Base-by-base conservation (phyloP, 2,797 vertebrate species). In the Adrianichthys oophorus region DNA sequence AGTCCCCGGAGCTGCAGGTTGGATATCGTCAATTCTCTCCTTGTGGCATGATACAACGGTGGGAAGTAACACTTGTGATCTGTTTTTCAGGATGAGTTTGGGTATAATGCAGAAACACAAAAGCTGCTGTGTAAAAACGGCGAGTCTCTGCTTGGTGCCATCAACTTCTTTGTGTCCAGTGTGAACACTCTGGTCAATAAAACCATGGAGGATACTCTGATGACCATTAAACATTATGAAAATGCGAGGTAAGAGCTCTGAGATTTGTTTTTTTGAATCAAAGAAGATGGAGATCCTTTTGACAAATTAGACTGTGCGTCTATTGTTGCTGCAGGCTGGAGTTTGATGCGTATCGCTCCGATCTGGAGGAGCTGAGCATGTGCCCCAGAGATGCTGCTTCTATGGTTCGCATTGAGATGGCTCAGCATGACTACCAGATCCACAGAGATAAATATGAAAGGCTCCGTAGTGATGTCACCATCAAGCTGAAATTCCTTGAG, bases 401-500 rank as follows among this genome's bases (percentile, higher is more conserved):
- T 0, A 88, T 95, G 76, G 91, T 94, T 62, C 94, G 95, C 60
- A 93, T 98, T 0, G 97, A 98, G 0, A 84, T 91, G 0, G 95
- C 97, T 40, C 97, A 98, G 80, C 94, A 94, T 37, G 93, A 96
- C 7, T 98, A 95, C 89, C 95, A 96, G 66, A 72, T 93, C 67
- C 95, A 99, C 83, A 93, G 93, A 84, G 93, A 93, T 79, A 99
- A 98, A 84, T 98, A 98, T 0, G 97, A 98, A 79, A 91, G 94
- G 65, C 91, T 99, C 54, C 94, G 95, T 1, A 96, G 94, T 0
- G 96, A 99, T 0, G 97, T 98, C 82, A 95, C 94, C 67, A 95
- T 99, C 90, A 99, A 99, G 85, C 95, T 99, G 53, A 98, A 98
- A 82, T 99, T 99, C 83, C 82, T 99, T 85, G 96, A 99, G 72